These are phyloP conservation scores for Calyptommatus sinebrachiatus DNA, from an alignment of 2,113 vertebrate genomes.

Conservation along the genomic window DNA sequence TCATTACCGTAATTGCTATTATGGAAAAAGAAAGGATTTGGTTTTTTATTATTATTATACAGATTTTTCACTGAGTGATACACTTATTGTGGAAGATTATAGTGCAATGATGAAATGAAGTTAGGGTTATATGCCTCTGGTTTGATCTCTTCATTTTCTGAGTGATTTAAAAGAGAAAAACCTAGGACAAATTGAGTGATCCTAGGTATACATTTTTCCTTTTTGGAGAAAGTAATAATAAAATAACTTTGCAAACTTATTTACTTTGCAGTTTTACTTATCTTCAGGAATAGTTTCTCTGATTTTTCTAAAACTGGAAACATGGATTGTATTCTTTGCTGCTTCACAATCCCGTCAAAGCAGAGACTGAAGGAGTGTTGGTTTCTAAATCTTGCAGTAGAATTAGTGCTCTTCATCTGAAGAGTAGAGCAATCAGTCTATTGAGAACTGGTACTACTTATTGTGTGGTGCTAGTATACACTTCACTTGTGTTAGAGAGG, in stretches of 20 bases:
- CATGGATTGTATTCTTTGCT: not conserved
- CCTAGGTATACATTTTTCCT: too few species aligned
- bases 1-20: not conserved
- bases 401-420: constrained; percentile 7
- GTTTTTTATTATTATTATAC: not conserved
- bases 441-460: not conserved
- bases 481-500: not conserved
- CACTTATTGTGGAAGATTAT: not conserved
- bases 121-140: not conserved
- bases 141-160: not conserved
- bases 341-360: not conserved
- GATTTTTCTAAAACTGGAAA: not conserved
- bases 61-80: not conserved
- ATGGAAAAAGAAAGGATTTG: not conserved
- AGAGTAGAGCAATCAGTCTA: not conserved
- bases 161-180: too few species aligned
- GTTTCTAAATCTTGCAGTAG: not conserved
- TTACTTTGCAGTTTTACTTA: not conserved
- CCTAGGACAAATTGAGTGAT: too few species aligned
- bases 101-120: too few species aligned
- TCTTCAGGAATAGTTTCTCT: not conserved
- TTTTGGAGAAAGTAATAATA: not conserved
- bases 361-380: not conserved
- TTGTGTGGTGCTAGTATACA: not conserved
- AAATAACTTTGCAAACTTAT: not conserved